Evolutionary conservation across 2,113 vertebrate species (phyloP).

Genomic region (Takifugu bimaculatus): DNA sequence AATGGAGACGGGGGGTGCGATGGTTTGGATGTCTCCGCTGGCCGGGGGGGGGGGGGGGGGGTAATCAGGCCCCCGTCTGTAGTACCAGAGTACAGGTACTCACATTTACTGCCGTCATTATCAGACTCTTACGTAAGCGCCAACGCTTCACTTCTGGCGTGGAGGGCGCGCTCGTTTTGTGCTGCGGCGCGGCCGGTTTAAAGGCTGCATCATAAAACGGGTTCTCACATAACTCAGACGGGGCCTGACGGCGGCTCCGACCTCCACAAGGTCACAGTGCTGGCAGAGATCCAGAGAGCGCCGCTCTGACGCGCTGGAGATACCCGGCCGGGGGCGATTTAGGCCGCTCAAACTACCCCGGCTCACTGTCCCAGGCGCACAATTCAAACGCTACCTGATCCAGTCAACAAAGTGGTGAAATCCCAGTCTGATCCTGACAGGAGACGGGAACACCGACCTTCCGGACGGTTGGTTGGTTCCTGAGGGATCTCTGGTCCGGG

Average conservation of each 20-base stretch:
- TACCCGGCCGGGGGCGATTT: no score
- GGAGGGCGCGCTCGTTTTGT: constrained; percentile 10
- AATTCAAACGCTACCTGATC: constrained; percentile 20
- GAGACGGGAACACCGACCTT: no score
- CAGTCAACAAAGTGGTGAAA: no score
- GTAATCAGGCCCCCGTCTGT: constrained; percentile 8
- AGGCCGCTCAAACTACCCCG: constrained; percentile 8
- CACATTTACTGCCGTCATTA: no score
- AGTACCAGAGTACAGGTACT: not conserved
- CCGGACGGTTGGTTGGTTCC: no score
- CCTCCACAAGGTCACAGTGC: constrained; percentile 62
- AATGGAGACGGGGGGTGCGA: constrained; percentile 24
- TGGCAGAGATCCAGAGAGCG: constrained; percentile 58
- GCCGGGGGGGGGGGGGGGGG: constrained; percentile 37
- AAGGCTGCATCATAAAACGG: constrained; percentile 56
- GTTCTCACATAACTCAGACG: constrained; percentile 61
- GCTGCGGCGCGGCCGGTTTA: constrained; percentile 3
- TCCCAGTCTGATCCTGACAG: not conserved
- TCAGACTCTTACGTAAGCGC: no score
- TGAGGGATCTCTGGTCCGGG: no score
- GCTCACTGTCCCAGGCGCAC: constrained; percentile 46
- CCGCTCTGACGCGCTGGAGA: constrained; percentile 29
- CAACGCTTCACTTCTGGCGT: no score
- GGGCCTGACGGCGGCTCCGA: constrained; percentile 45
- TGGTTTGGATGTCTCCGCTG: constrained; percentile 43